Percentiles rank a stretch among this genome's conserved stretches.
Conservation (phyloP, 2,797 vertebrate genomes). For the Phylloscopus collybita region DNA sequence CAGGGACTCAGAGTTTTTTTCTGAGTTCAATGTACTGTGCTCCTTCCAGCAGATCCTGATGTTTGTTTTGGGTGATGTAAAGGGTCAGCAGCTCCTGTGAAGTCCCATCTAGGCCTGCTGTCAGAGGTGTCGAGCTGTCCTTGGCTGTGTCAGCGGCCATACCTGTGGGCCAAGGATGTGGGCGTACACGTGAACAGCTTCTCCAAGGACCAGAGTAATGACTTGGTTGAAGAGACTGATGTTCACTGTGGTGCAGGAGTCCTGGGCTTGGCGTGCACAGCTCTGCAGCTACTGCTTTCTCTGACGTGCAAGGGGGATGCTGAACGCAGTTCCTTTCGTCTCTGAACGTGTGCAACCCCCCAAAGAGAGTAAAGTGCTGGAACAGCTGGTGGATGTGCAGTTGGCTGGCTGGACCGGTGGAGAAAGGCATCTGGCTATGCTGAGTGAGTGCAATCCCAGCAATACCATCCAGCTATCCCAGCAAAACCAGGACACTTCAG, state of each 20-base stretch:
- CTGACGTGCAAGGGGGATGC: not conserved
- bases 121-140: slow-evolving; percentile 30
- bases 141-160: not conserved
- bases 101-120: not conserved
- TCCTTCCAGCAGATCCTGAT: not conserved
- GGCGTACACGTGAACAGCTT: not conserved
- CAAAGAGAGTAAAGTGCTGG: not conserved
- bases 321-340: not conserved
- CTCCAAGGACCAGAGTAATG: slow-evolving; percentile 20
- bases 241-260: not conserved
- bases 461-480: not conserved
- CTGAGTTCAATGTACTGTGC: not conserved
- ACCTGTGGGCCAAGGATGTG: slow-evolving; percentile 30
- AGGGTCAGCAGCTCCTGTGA: not conserved
- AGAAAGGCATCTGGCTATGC: not conserved
- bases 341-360: not conserved
- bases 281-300: slow-evolving; percentile 47
- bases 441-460: not conserved
- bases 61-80: not conserved
- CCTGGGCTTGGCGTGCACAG: not conserved
- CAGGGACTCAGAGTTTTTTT: not conserved
- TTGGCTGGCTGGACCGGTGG: not conserved
- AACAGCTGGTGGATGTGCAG: not conserved
- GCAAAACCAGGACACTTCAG: not conserved
- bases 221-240: slow-evolving; percentile 19